phyloP scores from a whole-genome alignment of 30 jellyfish, hydroid and myxozoan species.

The Turritopsis dohrnii region DNA sequence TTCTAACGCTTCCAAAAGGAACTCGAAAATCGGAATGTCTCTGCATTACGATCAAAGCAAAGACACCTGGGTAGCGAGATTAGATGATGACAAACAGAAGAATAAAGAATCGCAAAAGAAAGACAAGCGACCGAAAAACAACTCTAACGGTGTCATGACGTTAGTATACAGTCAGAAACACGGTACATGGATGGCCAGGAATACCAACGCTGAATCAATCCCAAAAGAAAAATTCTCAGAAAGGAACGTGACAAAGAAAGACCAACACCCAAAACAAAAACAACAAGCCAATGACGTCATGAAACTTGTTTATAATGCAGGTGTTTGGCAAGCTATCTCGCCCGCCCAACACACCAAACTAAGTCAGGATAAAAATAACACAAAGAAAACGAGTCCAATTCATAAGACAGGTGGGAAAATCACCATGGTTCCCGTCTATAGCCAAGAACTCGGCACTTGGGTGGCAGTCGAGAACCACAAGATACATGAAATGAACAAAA shows the following conservation, averaged over 20 bases:
- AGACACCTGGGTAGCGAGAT: neutral
- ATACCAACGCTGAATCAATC: neutral
- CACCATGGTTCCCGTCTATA: constrained; percentile 11
- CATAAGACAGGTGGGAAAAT: neutral
- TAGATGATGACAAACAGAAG: neutral
- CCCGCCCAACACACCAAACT: neutral
- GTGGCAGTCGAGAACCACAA: constrained; percentile 15
- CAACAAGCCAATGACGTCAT: constrained; percentile 10
- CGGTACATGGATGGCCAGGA: constrained; percentile 21
- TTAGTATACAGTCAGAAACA: neutral
- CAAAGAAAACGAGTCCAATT: constrained; percentile 3
- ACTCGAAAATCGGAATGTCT: constrained; percentile 1
- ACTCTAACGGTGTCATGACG: constrained; percentile 5
- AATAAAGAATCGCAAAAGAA: neutral
- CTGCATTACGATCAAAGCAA: neutral
- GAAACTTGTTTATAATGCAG: constrained; percentile 4
- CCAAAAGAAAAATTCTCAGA: neutral
- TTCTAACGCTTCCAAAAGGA: constrained; percentile 4
- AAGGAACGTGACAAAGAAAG: constrained; percentile 15
- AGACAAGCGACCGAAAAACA: neutral
- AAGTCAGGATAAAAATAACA: constrained; percentile 7
- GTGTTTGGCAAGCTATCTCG: constrained; percentile 18
- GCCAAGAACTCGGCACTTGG: constrained; percentile 18
- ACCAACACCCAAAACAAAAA: constrained; percentile 5
- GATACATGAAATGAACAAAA: neutral